Percentiles rank a stretch among this genome's conserved stretches.
Evolutionary conservation across 2,113 vertebrate genomes (phyloP).

Genomic region (Xenus cinereus): DNA sequence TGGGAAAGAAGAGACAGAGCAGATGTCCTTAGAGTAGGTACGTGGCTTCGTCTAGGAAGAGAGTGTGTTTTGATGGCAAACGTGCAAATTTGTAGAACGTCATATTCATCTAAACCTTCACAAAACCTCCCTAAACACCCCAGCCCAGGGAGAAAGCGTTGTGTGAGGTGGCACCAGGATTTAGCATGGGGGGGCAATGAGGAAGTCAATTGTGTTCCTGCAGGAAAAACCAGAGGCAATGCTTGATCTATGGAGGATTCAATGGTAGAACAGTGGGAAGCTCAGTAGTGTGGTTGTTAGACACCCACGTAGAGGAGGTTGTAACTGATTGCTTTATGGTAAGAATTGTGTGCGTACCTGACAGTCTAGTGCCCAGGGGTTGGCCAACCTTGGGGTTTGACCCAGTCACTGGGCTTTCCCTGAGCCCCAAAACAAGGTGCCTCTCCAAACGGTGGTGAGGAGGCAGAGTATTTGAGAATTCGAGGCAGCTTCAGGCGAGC

Average conservation of each 20-base stretch:
- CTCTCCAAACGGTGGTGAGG: fast-evolving
- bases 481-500: not conserved
- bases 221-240: not conserved
- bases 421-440: not conserved
- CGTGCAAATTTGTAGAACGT: not conserved
- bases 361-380: fast-evolving
- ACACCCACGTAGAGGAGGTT: not conserved
- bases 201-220: not conserved
- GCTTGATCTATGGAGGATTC: not conserved
- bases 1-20: not conserved
- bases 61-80: not conserved
- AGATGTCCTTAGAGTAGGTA: not conserved
- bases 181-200: not conserved
- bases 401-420: not conserved
- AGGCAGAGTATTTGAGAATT: not conserved
- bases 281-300: not conserved
- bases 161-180: not conserved
- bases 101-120: not conserved
- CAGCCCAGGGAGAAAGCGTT: not conserved
- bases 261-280: not conserved
- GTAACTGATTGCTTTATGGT: not conserved
- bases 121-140: fast-evolving
- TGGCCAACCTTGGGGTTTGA: not conserved
- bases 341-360: no score
- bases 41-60: not conserved